phyloP scores from a whole-genome alignment of 1,140 invertebrate species.

The Drosophila watanabei region DNA sequence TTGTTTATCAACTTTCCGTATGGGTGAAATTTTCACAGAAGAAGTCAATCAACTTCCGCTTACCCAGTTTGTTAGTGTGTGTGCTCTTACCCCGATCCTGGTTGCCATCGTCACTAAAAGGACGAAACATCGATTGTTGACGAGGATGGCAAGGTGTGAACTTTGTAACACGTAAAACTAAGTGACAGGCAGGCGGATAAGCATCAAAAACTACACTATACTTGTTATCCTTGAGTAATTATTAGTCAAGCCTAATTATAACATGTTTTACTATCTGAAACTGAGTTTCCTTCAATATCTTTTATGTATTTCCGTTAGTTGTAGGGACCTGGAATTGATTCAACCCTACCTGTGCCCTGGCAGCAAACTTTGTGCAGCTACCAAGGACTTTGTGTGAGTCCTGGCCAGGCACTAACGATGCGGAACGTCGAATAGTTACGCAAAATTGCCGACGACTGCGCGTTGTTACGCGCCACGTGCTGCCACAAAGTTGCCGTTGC shows the following conservation, averaged over 20 bases:
- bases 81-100: neutral
- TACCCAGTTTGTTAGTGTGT: conserved; percentile 6
- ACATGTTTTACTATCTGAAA: neutral
- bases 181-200: neutral
- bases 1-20: conserved; percentile 80
- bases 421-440: conserved; percentile 74
- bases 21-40: conserved; percentile 53
- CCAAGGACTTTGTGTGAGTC: conserved; percentile 20
- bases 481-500: conserved; percentile 55
- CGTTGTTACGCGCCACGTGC: conserved; percentile 77
- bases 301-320: neutral
- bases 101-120: conserved; percentile 48
- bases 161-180: conserved; percentile 8
- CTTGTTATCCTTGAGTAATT: neutral
- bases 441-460: conserved; percentile 75
- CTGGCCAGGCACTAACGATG: conserved; percentile 59
- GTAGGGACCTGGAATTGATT: conserved; percentile 39
- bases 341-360: conserved; percentile 61
- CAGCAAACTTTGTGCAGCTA: conserved; percentile 59
- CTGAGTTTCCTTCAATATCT: neutral
- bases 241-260: neutral
- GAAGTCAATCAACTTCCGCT: conserved; percentile 80
- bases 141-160: neutral
- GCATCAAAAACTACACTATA: neutral
- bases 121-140: conserved; percentile 23